A percentile compares a stretch with the other conserved stretches of the same genome.
phyloP scores from a whole-genome alignment of 2,797 vertebrate genomes.

The Malacoctenus gilli region DNA sequence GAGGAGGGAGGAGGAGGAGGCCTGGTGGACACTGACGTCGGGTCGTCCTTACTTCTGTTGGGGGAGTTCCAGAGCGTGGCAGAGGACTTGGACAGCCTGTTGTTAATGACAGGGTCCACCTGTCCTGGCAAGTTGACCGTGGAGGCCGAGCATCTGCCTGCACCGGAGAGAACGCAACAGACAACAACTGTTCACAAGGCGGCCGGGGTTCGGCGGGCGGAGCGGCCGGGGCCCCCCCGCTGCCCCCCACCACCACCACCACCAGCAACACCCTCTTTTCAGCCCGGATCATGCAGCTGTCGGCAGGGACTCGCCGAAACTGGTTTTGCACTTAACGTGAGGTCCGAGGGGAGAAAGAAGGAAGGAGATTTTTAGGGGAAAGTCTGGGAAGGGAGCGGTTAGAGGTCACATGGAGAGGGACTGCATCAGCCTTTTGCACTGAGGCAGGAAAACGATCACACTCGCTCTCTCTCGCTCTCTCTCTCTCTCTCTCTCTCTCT shows the following conservation, averaged over 20 bases:
- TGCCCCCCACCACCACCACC: too few relatives aligned
- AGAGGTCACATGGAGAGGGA: conserved; percentile 21
- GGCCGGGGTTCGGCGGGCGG: conserved; percentile 25
- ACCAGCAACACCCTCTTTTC: too few relatives aligned
- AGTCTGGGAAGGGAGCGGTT: conserved; percentile 44
- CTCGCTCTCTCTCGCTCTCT: conserved; percentile 24
- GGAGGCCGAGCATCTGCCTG: conserved; percentile 98
- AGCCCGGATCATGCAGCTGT: too few relatives aligned
- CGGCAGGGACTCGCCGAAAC: conserved; percentile 16
- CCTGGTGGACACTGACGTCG: conserved; percentile 74
- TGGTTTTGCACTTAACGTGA: neutral
- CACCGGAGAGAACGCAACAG: conserved; percentile 87
- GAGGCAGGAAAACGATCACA: conserved; percentile 24
- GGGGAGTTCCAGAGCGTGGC: conserved; percentile 99
- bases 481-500: conserved; percentile 32
- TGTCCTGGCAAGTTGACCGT: conserved; percentile 98
- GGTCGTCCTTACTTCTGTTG: conserved; percentile 96
- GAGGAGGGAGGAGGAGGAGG: conserved; percentile 41
- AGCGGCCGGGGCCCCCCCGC: too few relatives aligned
- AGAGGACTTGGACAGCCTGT: conserved; percentile 99
- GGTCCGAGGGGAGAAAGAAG: neutral
- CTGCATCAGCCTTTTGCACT: neutral
- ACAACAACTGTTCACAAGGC: conserved; percentile 80
- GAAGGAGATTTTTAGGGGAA: conserved; percentile 52
- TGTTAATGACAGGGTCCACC: conserved; percentile 99